Evolutionary conservation across 53 echinoderm and acorn worm genomes (phyloP).

Genomic region (Apostichopus leukothele): DNA sequence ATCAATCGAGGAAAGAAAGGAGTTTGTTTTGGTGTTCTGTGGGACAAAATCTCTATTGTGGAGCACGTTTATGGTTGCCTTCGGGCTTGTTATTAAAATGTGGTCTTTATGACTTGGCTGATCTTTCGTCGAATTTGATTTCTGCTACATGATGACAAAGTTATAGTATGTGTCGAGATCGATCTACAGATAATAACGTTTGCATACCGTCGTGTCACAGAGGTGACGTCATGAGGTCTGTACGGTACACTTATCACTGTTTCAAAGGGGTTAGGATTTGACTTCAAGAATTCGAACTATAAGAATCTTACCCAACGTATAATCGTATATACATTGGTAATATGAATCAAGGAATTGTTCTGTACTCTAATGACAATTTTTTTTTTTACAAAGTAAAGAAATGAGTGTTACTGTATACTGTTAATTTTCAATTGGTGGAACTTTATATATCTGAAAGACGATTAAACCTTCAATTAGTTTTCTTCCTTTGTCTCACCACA

Average conservation of each 20-base stretch:
- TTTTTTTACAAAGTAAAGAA: too few relatives aligned
- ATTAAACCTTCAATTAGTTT: too few relatives aligned
- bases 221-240: not conserved
- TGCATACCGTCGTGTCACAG: not conserved
- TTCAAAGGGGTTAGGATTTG: not conserved
- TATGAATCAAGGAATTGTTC: too few relatives aligned
- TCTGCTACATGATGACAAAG: constrained; percentile 34
- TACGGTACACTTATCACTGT: too few relatives aligned
- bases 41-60: constrained; percentile 45
- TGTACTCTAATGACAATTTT: too few relatives aligned
- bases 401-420: too few relatives aligned
- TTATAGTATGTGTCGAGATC: not conserved
- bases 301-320: not conserved
- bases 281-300: not conserved
- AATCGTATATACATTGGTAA: too few relatives aligned
- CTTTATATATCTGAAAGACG: too few relatives aligned
- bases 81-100: constrained; percentile 40
- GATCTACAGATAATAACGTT: not conserved
- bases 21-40: constrained; percentile 7
- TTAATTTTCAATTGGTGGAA: too few relatives aligned
- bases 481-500: too few relatives aligned
- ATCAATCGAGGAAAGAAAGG: constrained; percentile 36
- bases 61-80: constrained; percentile 30
- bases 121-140: constrained; percentile 27
- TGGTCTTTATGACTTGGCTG: constrained; percentile 36